Base-by-base conservation (phyloP, 2,113 vertebrate species). In the Fregata magnificens region DNA sequence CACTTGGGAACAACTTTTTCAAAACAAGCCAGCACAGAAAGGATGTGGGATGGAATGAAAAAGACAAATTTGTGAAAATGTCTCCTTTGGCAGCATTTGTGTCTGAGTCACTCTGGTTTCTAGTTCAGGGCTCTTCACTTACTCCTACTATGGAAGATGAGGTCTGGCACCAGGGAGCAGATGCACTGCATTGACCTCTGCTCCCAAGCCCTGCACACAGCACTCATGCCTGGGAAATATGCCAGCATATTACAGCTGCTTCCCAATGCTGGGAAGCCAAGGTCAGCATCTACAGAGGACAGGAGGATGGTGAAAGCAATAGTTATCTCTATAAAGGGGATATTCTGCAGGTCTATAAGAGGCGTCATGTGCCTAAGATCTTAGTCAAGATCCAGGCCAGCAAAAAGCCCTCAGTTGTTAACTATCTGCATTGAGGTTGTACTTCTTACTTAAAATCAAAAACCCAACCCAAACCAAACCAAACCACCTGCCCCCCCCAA, bases 401-500 rank as follows among this genome's bases (percentile, higher is more conserved):
- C 20, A 78, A 76, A 62, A 65, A 34, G 4, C 9, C 15, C 6
- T 52, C 9, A 28, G 0, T 13, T 66, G 50, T 59, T 72, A 82
- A 13, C 8, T 47, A 5, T 56, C 8, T 65, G 29, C 17, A 21
- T 21, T 61, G n/a, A 61, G 19, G 3, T 36, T 38, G 6, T 59
- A 69, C 0, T 71, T 66, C 13, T 44, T 40, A 24, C 3, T 80
- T n/a, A 28, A 72, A 67, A 67, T 22, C 6, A 70, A 59, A 38
- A 56, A 34, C 6, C 6, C 53, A 58, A 34, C 20, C 7, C 32
- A 58, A 36, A 47, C 0, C 4, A 53, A 53, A n/a, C 4, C 2
- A n/a, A 76, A 17, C 5, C 3, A 20, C 29, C 53, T 10, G 6
- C 29, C 28, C 3, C 0, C 3, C 3, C 1, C 1, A 26, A 38